A percentile compares a stretch with the other conserved stretches of the same genome.
phyloP scores from a whole-genome alignment of 2,113 vertebrate genomes.

The Phaethon lepturus region DNA sequence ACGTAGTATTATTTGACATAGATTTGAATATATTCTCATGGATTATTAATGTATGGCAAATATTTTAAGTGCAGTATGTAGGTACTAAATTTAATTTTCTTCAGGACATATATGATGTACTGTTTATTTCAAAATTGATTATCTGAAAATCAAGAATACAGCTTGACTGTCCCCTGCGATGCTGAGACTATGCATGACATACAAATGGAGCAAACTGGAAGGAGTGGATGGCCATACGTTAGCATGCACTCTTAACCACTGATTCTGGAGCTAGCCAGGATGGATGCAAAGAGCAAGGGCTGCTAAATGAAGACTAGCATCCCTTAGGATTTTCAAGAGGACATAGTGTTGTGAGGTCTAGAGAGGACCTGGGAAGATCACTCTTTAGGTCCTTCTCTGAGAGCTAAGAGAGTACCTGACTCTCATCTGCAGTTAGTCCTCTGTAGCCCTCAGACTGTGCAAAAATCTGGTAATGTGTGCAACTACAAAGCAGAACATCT shows the following conservation, averaged over 20 bases:
- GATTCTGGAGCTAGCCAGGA: neutral
- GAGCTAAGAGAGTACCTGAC: neutral
- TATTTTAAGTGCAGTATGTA: neutral
- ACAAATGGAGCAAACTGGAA: neutral
- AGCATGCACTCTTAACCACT: neutral
- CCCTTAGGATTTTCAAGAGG: neutral
- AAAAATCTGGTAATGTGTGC: neutral
- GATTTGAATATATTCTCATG: neutral
- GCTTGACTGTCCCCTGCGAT: fast-evolving
- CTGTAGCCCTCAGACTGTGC: neutral
- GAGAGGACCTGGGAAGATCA: neutral
- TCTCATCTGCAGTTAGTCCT: neutral
- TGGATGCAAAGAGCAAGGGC: neutral
- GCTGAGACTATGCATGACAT: neutral
- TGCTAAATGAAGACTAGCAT: neutral
- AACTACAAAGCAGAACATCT: neutral
- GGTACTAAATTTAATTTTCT: neutral
- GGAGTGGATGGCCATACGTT: neutral
- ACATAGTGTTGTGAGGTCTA: neutral
- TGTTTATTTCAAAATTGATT: neutral
- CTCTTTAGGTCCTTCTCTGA: neutral
- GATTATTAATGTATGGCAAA: neutral
- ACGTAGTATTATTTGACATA: neutral
- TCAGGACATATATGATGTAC: neutral
- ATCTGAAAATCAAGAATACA: neutral